A percentile compares a stretch with the other conserved stretches of the same genome.
These are phyloP conservation scores for Elysia chlorotica DNA, from an alignment of 1,140 invertebrate genomes.

Conservation along the genomic window DNA sequence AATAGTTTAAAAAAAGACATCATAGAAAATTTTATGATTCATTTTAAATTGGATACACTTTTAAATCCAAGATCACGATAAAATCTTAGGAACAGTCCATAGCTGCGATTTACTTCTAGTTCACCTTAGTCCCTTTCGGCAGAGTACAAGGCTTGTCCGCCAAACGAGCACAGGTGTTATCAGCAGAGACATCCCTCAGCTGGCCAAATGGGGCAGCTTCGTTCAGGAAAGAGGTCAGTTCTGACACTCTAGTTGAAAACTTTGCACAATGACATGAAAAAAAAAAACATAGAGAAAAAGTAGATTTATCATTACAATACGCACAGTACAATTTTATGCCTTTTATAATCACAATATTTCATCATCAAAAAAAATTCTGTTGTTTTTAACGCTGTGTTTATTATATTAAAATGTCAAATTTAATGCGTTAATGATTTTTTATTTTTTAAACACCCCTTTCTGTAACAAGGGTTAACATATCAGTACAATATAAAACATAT, in stretches of 20 bases:
- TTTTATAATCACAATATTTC: no score
- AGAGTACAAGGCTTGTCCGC: constrained; percentile 36
- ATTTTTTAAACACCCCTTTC: no score
- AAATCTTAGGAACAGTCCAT: neutral
- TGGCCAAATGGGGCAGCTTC: constrained; percentile 51
- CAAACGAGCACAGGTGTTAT: constrained; percentile 41
- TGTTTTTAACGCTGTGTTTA: no score
- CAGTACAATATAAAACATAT: no score
- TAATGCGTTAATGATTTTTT: no score
- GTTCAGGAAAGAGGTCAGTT: constrained; percentile 42
- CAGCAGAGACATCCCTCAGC: constrained; percentile 38
- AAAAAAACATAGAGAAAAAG: neutral
- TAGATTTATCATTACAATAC: neutral
- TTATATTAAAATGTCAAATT: no score
- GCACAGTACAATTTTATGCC: no score
- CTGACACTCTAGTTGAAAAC: constrained; percentile 34
- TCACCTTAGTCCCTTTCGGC: constrained; percentile 45
- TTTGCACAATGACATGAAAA: constrained; percentile 13
- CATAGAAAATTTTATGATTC: neutral
- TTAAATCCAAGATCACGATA: neutral
- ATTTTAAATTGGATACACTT: neutral
- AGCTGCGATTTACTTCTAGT: neutral
- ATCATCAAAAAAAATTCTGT: no score
- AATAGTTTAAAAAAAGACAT: no score
- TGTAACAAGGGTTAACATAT: no score